Base-by-base conservation (phyloP, 2,113 vertebrate species). In the Actenoides hombroni region DNA sequence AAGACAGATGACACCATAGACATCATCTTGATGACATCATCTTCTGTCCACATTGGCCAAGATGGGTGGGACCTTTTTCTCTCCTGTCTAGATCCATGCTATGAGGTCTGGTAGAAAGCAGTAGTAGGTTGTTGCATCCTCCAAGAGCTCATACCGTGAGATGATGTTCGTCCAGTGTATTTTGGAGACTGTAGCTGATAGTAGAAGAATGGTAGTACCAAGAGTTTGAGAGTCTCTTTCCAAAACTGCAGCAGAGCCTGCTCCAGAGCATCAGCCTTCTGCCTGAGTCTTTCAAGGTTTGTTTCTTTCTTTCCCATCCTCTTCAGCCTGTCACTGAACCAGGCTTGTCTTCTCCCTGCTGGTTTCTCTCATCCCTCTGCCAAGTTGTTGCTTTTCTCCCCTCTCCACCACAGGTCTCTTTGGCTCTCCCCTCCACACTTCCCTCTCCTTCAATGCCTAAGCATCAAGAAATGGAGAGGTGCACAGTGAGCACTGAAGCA, bases 41-140 rank as follows among this genome's bases (percentile, higher is more conserved):
- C 5, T 17, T 49, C 33, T 64, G 24, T 46, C 29, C 60, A 13
- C 0, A 0, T 7, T 48, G n/a, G 11, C 21, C 7, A 4, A 46
- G 28, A 48, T 2, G 3, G 16, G n/a, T 31, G 46, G 28, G 7
- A 59, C 6, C 12, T 59, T 40, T 18, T 67, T 26, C n/a, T 63
- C 17, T 81, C 31, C 28, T 6, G 5, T 49, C 14, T 40, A 70
- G n/a, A 61, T 14, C 8, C 3, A 19, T 61, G 14, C 21, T 65
- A 3, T 6, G 11, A 51, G 31, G 40, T 23, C n/a, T 0, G 0
- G 10, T 20, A 59, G 71, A 46, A 73, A 46, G 21, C 25, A 11
- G 16, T 13, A 61, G 26, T n/a, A 65, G 25, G 37, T 40, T 65
- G 11, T 19, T 57, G 37, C 16, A 3, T 44, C 59, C 35, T 69